Evolutionary conservation across 2,113 vertebrate genomes (phyloP).

Genomic region (Chrysochloris asiatica): DNA sequence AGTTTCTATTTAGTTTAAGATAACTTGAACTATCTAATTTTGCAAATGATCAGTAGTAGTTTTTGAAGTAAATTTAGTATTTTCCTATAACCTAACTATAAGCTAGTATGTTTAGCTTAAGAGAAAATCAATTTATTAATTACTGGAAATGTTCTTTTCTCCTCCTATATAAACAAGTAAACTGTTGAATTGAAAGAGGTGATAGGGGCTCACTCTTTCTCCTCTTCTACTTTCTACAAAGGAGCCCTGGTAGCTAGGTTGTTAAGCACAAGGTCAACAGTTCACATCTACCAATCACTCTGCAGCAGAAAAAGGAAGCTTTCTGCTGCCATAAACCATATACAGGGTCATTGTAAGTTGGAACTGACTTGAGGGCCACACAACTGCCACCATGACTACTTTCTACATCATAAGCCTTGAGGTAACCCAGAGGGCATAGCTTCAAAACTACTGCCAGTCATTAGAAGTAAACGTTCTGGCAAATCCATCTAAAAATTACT

Average conservation of each 20-base stretch:
- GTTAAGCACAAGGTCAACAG: no score
- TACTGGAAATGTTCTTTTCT: conserved; percentile 1
- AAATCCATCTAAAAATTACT: background rate
- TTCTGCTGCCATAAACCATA: no score
- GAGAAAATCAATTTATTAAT: background rate
- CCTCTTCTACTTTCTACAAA: no score
- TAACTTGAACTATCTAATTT: background rate
- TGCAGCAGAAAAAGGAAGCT: no score
- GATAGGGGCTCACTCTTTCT: background rate
- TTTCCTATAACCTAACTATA: background rate
- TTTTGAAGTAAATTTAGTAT: background rate
- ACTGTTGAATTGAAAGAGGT: background rate
- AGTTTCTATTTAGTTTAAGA: background rate
- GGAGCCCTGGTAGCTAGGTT: no score
- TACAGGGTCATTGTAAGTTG: no score
- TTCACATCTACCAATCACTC: no score
- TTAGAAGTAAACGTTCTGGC: background rate
- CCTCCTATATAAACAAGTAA: background rate
- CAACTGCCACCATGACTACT: no score
- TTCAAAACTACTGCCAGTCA: background rate
- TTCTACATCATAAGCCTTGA: background rate
- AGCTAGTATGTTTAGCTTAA: background rate
- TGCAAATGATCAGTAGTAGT: no score
- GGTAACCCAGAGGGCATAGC: background rate
- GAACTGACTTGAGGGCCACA: no score